Evolutionary conservation across 2,888 invertebrate genomes (phyloP).

Genomic region (Conistra vaccinii): DNA sequence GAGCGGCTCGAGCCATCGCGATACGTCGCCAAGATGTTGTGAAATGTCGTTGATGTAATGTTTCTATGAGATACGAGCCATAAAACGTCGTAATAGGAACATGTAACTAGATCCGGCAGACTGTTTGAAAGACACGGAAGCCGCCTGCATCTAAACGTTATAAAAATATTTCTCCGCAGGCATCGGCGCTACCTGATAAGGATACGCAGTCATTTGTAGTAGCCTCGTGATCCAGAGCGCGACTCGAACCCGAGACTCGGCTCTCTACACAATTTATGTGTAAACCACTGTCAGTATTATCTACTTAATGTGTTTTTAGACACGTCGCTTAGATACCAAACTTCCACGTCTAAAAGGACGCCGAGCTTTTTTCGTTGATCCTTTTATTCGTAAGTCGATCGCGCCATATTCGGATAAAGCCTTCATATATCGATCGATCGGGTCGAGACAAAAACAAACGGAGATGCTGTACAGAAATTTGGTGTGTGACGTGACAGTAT

Average conservation of each 20-base stretch:
- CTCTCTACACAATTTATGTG: constrained; percentile 81
- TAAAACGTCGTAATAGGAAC: constrained; percentile 80
- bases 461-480: constrained; percentile 72
- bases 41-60: constrained; percentile 77
- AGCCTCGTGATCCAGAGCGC: constrained; percentile 79
- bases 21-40: constrained; percentile 67
- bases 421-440: constrained; percentile 68
- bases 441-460: constrained; percentile 72
- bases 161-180: constrained; percentile 88
- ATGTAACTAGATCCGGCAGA: constrained; percentile 81
- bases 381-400: constrained; percentile 68
- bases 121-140: constrained; percentile 81
- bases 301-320: constrained; percentile 78
- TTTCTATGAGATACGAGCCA: constrained; percentile 69
- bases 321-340: constrained; percentile 81
- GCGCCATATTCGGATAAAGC: constrained; percentile 70
- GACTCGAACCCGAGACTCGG: constrained; percentile 64
- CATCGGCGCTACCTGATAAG: constrained; percentile 88
- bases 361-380: constrained; percentile 69
- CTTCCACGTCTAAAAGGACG: constrained; percentile 67
- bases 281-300: constrained; percentile 78
- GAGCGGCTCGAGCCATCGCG: constrained; percentile 45
- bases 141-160: constrained; percentile 82
- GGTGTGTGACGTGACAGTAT: constrained; percentile 77
- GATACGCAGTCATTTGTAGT: constrained; percentile 88